A percentile compares a stretch with the other conserved stretches of the same genome.
Conservation (phyloP, 2,888 invertebrate species). For the Phorcus lineatus region DNA sequence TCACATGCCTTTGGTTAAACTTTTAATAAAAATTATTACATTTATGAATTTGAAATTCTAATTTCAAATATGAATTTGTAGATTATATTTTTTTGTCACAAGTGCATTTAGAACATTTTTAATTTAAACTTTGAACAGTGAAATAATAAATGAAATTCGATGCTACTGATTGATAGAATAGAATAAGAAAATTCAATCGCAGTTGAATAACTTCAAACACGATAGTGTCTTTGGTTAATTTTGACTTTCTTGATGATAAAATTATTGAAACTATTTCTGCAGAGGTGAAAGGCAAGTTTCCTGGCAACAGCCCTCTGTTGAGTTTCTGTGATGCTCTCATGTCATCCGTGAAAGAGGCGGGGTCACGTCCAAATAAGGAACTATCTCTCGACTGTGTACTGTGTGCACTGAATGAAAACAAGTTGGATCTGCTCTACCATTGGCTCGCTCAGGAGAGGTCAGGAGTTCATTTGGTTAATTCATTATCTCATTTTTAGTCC, state of each 20-base stretch:
- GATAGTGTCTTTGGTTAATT: not conserved
- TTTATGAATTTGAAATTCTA: no score
- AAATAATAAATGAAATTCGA: not conserved
- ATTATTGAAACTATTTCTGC: not conserved
- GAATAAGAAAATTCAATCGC: no score
- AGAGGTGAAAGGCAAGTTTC: constrained; percentile 59
- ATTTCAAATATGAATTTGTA: no score
- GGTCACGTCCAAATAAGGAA: constrained; percentile 63
- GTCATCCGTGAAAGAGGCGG: constrained; percentile 70
- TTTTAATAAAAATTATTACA: no score
- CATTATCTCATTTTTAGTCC: no score
- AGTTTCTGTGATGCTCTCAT: constrained; percentile 74
- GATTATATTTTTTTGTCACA: no score
- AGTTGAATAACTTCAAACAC: no score
- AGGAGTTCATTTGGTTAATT: not conserved
- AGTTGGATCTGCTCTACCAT: constrained; percentile 71
- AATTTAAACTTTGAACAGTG: not conserved
- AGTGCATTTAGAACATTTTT: no score
- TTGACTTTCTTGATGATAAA: not conserved
- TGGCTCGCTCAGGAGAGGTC: constrained; percentile 74
- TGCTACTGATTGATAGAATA: not conserved
- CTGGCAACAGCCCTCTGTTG: constrained; percentile 66
- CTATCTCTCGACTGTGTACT: constrained; percentile 71
- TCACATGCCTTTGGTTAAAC: no score
- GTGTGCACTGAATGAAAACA: constrained; percentile 69